Evolutionary conservation across 2,797 vertebrate genomes (phyloP), one percentile per base, ranked within the genome.

Genomic region (Microcaecilia unicolor): DNA sequence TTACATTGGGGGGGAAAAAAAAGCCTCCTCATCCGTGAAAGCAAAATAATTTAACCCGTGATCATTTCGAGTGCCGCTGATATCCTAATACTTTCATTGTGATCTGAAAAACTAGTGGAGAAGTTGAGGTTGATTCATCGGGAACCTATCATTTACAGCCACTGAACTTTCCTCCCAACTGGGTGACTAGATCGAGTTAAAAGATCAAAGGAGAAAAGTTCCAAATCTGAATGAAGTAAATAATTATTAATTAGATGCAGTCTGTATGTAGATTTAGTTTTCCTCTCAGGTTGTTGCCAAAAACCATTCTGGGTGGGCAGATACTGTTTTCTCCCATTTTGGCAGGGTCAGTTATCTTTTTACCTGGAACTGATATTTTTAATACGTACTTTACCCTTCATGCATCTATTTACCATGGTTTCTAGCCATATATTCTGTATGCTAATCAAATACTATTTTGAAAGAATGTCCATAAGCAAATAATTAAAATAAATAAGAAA

Each of bases 41-140:
- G 85, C 80, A 80, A 89, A 91, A 91, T 85, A 83, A 84, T 74
- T 88, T 84, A 78, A 79, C 77, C 72, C 77, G 74, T 78, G 74
- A 82, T 85, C 80, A 83, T 80, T 78, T 78, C 65, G 71, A 77
- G 78, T 65, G 79, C 62, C 58, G 68, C 64, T 77, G 70, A 80
- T 77, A 75, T 74, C 78, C 75, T 76, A 74, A 76, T 77, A 71
- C 72, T 70, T 31, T 44, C 53, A 78, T 78, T 81, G 70, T 82
- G 70, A 64, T 65, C 41, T 2, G 28, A 39, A 51, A n/a, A 43
- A 65, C 60, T 66, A 49, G 62, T 39, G 40, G 48, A 58, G 44
- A 27, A 28, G 25, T 44, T 26, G 30, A 27, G 44, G 58, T 60
- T 59, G 64, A 56, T 58, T 67, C 57, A 72, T 64, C 61, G 51